Base-by-base conservation (phyloP, 1,140 invertebrate genomes). In the Oreohelix idahoensis region DNA sequence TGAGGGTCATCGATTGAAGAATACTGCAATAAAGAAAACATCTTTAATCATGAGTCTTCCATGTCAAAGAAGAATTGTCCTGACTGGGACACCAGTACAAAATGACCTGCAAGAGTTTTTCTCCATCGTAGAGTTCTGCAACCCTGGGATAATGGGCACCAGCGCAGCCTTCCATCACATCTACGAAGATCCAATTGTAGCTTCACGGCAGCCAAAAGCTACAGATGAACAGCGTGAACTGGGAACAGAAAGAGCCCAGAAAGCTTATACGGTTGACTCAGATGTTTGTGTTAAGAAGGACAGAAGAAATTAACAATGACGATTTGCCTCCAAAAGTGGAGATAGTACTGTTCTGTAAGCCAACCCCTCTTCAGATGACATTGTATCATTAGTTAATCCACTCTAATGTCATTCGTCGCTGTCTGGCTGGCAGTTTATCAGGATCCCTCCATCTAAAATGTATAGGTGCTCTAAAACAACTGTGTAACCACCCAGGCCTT, bases 1-100 rank as follows among this genome's bases (percentile, higher is more conserved):
- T 92, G 98, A 98, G 93, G 98, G 97, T 0, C 97, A 99, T 92
- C 93, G 98, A 78, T 90, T 99, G 17, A 98, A 98, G 93, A 98
- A 98, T 90, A 96, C 96, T 89, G 94, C 95, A 76, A 94, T 94
- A 45, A 95, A 95, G 92, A 94, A 94, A 70, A 93, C 94, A 36
- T 89, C 91, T 42, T 93, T 94, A 89, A 58, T n/a, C 53, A n/a
- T n/a, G n/a, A n/a, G 74, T 84, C 84, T 35, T 81, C 81, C 87
- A 15, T 88, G 86, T 76, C 88, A 90, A 78, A 92, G 93, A 85
- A 90, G 94, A 86, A 92, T 96, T 77, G 89, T 96, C 0, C 87
- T 96, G 1, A 95, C 95, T 32, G 95, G 95, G n/a, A 96, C 95
- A 35, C 95, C 95, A 4, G 93, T 96, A 53, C 95, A 96, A 91